phyloP scores from a whole-genome alignment of 2,113 vertebrate species.

The Channa maculata region DNA sequence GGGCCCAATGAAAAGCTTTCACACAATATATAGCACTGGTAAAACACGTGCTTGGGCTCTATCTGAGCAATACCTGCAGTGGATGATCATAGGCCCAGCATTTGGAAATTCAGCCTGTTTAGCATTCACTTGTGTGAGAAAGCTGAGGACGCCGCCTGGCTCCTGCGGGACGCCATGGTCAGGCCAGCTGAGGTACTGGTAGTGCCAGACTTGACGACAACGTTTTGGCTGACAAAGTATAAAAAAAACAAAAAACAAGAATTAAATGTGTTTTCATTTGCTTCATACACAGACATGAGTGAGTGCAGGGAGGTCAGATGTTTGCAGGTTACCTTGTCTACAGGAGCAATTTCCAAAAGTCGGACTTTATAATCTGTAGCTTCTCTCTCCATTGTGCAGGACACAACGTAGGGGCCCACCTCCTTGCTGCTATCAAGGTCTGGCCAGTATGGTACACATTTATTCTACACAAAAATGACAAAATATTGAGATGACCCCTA shows the following conservation, averaged over 20 bases:
- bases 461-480: slow-evolving; percentile 84
- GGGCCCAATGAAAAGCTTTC: no score
- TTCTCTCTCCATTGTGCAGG: slow-evolving; percentile 78
- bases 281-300: not conserved
- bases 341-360: slow-evolving; percentile 80
- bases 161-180: slow-evolving; percentile 95
- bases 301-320: not conserved
- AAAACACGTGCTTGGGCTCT: not conserved
- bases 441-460: slow-evolving; percentile 96
- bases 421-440: slow-evolving; percentile 78
- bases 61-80: slow-evolving; percentile 89
- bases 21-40: no score
- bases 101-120: slow-evolving; percentile 84
- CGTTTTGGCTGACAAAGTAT: slow-evolving; percentile 70
- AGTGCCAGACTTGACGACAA: slow-evolving; percentile 91
- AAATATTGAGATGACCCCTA: not conserved
- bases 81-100: slow-evolving; percentile 90
- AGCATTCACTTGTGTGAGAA: slow-evolving; percentile 91
- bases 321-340: slow-evolving; percentile 78
- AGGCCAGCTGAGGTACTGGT: slow-evolving; percentile 97
- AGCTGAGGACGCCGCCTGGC: slow-evolving; percentile 92
- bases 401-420: slow-evolving; percentile 84
- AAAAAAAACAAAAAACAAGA: not conserved
- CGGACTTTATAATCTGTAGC: slow-evolving; percentile 90
- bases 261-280: not conserved